A percentile compares a stretch with the other conserved stretches of the same genome.
phyloP scores from a whole-genome alignment of 2,113 vertebrate species.

The Callipepla squamata region DNA sequence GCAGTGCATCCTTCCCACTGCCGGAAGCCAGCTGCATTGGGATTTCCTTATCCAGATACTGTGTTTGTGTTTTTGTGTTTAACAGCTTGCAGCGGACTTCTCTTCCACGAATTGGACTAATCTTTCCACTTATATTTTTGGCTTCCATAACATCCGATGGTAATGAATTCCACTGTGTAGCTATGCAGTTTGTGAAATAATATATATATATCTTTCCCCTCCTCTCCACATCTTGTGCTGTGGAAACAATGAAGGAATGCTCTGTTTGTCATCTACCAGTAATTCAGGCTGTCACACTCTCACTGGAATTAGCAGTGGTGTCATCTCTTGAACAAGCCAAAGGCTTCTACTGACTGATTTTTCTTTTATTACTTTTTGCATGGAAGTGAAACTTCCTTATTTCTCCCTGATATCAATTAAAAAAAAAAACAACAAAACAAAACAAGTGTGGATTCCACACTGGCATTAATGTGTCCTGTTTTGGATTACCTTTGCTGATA shows the following conservation, averaged over 20 bases:
- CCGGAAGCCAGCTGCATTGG: neutral
- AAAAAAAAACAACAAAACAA: too few species aligned
- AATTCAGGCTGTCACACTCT: neutral
- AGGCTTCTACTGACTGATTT: neutral
- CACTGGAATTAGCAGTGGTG: rapidly evolving
- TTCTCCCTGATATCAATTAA: neutral
- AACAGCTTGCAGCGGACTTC: neutral
- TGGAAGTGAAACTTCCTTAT: neutral
- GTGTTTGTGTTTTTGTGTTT: neutral
- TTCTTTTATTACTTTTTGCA: neutral
- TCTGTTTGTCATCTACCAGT: neutral
- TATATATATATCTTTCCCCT: neutral
- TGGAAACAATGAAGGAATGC: neutral
- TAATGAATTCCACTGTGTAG: neutral
- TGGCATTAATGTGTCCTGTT: neutral
- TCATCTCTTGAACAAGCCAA: neutral
- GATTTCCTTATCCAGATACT: neutral
- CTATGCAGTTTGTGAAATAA: neutral
- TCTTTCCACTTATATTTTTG: conserved; percentile 1
- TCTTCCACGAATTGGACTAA: neutral
- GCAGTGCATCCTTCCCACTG: neutral
- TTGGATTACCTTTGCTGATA: neutral
- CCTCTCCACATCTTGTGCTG: neutral
- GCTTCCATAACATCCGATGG: neutral
- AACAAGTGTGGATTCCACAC: neutral